Evolutionary conservation across 2,113 vertebrate species (phyloP).

Genomic region (Haemorhous mexicanus): DNA sequence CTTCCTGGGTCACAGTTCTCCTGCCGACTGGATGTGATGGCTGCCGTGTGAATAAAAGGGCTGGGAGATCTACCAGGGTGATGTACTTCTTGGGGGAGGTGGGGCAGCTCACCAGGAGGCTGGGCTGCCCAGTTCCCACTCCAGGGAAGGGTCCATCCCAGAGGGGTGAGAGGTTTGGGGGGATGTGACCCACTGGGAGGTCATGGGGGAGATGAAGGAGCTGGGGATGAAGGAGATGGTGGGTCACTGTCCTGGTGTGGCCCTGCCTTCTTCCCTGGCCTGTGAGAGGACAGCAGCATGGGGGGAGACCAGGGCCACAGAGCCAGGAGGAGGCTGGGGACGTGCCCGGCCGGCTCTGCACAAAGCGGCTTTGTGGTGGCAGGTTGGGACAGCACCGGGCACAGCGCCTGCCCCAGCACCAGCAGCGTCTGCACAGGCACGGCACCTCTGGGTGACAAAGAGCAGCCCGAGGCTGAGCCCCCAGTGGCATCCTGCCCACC

Average conservation of each 20-base stretch:
- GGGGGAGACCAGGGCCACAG: accelerated
- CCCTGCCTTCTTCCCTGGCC: neutral
- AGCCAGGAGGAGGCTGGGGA: neutral
- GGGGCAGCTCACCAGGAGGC: neutral
- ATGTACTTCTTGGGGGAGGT: neutral
- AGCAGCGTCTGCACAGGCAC: accelerated
- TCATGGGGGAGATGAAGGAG: neutral
- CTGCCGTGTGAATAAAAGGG: slow-evolving; percentile 4
- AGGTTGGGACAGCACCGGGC: neutral
- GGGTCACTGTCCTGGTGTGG: accelerated
- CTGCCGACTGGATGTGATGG: neutral
- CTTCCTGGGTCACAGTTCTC: neutral
- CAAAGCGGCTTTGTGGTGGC: neutral
- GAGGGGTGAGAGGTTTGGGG: neutral
- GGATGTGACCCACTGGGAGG: neutral
- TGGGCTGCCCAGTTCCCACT: neutral
- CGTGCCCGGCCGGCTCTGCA: accelerated
- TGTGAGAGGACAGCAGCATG: accelerated
- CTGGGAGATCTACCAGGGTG: neutral
- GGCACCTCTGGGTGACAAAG: neutral
- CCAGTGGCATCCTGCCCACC: neutral
- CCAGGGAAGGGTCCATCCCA: neutral
- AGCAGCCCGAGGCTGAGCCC: accelerated
- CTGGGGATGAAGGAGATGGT: neutral
- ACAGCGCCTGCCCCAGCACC: neutral